phyloP scores from a whole-genome alignment of 2,888 invertebrate species.

The Eupithecia dodoneata region DNA sequence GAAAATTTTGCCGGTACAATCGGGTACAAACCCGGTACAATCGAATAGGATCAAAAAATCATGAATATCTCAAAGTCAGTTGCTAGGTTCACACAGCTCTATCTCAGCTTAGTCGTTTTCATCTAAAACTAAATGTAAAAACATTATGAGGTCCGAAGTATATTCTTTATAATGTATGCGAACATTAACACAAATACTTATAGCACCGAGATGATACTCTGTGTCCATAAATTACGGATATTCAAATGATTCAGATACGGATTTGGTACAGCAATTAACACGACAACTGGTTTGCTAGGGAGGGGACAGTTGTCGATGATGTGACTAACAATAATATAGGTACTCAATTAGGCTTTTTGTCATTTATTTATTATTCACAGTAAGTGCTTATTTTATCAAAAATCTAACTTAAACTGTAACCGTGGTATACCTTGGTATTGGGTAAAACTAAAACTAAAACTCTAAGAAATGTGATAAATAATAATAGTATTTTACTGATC shows the following conservation, averaged over 20 bases:
- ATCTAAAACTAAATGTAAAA: conserved; percentile 42
- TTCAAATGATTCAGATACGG: conserved; percentile 81
- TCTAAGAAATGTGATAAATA: neutral
- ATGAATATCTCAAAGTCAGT: too few species aligned
- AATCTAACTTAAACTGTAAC: too few species aligned
- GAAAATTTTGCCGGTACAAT: too few species aligned
- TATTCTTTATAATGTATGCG: conserved; percentile 65
- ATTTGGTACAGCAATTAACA: conserved; percentile 83
- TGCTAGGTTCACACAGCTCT: too few species aligned
- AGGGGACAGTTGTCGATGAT: conserved; percentile 45
- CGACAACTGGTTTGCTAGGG: conserved; percentile 78
- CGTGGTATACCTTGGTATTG: neutral
- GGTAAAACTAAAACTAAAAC: neutral
- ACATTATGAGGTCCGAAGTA: conserved; percentile 50
- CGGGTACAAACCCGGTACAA: too few species aligned
- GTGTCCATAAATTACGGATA: conserved; percentile 80
- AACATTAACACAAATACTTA: conserved; percentile 71
- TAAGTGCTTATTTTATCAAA: too few species aligned
- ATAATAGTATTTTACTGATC: too few species aligned
- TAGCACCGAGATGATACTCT: conserved; percentile 69
- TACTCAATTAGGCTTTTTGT: neutral
- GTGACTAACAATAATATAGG: neutral
- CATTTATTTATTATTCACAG: too few species aligned
- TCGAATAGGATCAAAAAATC: too few species aligned
- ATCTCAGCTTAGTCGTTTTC: conserved; percentile 29